A percentile compares a stretch with the other conserved stretches of the same genome.
These are phyloP conservation scores for Gadopsis marmoratus DNA, from an alignment of 2,797 vertebrate genomes.

Conservation along the genomic window DNA sequence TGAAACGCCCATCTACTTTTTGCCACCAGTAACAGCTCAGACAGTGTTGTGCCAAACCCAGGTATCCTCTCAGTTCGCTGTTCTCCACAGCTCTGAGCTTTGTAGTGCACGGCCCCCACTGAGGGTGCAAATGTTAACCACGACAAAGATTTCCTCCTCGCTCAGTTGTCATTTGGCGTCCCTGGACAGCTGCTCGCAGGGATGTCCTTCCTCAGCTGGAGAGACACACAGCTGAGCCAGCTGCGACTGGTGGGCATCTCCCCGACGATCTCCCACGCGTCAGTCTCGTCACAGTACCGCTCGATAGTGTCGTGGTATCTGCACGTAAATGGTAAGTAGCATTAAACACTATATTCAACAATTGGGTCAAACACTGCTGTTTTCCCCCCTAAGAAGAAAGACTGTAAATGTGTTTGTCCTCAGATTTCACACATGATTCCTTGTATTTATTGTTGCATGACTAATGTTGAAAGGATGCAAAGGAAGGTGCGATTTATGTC, in stretches of 20 bases:
- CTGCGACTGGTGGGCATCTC: constrained; percentile 89
- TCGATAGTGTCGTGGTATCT: constrained; percentile 90
- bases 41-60: constrained; percentile 28
- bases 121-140: constrained; percentile 31
- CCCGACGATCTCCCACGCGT: constrained; percentile 87
- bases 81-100: constrained; percentile 45
- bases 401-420: neutral
- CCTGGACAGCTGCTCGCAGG: constrained; percentile 58
- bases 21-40: constrained; percentile 41
- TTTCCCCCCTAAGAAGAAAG: neutral
- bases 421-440: neutral
- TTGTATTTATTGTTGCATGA: neutral
- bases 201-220: constrained; percentile 84
- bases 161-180: constrained; percentile 73
- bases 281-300: constrained; percentile 84
- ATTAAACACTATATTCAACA: neutral
- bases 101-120: neutral
- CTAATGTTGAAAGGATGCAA: neutral
- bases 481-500: neutral
- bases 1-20: constrained; percentile 14
- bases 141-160: neutral
- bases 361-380: neutral
- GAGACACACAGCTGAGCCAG: constrained; percentile 89
- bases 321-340: neutral
- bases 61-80: constrained; percentile 29